Evolutionary conservation across 1,140 invertebrate genomes (phyloP).

Genomic region (Drosophila navojoa): DNA sequence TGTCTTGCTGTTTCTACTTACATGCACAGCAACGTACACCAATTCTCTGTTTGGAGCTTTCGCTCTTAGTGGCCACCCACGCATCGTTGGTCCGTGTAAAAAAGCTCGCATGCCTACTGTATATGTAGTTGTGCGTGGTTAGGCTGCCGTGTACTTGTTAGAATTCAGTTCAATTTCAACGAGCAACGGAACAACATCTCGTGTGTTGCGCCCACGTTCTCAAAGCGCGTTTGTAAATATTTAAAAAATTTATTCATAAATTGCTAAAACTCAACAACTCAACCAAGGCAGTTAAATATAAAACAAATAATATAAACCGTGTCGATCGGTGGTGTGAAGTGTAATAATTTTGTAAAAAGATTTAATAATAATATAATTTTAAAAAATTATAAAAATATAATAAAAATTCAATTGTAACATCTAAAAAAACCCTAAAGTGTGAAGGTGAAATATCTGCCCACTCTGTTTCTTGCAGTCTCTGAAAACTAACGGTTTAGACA

Average conservation of each 20-base stretch:
- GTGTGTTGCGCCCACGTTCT: slow-evolving; percentile 58
- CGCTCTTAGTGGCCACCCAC: slow-evolving; percentile 50
- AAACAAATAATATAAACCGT: slow-evolving; percentile 30
- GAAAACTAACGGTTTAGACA: slow-evolving; percentile 66
- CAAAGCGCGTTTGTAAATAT: slow-evolving; percentile 75
- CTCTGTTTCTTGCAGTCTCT: slow-evolving; percentile 39
- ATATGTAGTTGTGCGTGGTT: slow-evolving; percentile 51
- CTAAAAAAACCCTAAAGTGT: slow-evolving; percentile 57
- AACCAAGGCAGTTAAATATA: slow-evolving; percentile 4
- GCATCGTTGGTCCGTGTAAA: slow-evolving; percentile 49
- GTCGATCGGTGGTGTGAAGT: slow-evolving; percentile 31
- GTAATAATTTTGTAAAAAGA: slow-evolving; percentile 17
- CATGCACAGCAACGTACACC: slow-evolving; percentile 12
- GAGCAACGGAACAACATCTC: slow-evolving; percentile 63
- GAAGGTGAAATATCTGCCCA: slow-evolving; percentile 76
- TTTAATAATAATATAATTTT: not conserved
- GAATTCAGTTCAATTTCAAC: slow-evolving; percentile 70
- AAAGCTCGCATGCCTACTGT: slow-evolving; percentile 45
- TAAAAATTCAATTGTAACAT: slow-evolving; percentile 37
- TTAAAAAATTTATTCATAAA: slow-evolving; percentile 74
- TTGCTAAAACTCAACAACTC: slow-evolving; percentile 53
- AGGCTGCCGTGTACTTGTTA: slow-evolving; percentile 58
- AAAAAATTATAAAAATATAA: slow-evolving; percentile 26
- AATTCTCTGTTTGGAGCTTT: slow-evolving; percentile 29
- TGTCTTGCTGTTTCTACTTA: not conserved